Evolutionary conservation across 2,888 invertebrate species (phyloP).

Genomic region (Melitaea athalia): DNA sequence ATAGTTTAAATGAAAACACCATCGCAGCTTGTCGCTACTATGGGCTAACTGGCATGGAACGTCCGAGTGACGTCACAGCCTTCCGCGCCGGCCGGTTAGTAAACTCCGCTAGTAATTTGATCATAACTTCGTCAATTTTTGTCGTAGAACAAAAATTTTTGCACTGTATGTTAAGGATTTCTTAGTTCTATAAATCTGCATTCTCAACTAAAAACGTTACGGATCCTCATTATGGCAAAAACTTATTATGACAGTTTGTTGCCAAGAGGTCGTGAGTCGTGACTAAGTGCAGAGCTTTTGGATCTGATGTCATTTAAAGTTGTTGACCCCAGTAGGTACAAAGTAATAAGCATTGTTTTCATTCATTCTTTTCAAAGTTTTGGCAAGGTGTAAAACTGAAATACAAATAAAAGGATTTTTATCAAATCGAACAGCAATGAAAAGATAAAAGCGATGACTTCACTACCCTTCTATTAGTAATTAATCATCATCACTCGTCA

Average conservation of each 20-base stretch:
- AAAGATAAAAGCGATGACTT: constrained; percentile 36
- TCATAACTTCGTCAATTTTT: no score
- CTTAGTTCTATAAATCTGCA: no score
- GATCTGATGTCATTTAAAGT: constrained; percentile 57
- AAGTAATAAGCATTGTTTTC: constrained; percentile 35
- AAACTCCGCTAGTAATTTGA: no score
- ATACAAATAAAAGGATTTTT: background rate
- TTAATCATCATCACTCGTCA: background rate
- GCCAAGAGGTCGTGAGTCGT: constrained; percentile 41
- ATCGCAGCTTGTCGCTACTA: no score
- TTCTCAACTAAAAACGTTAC: no score
- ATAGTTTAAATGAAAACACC: no score
- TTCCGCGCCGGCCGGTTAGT: no score
- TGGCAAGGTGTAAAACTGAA: constrained; percentile 1
- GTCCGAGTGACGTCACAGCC: no score
- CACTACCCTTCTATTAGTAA: constrained; percentile 24
- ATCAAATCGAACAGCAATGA: background rate
- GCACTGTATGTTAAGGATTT: no score
- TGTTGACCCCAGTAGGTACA: constrained; percentile 51
- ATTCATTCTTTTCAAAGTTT: constrained; percentile 25
- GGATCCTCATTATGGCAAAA: constrained; percentile 21
- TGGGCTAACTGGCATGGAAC: no score
- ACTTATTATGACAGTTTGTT: constrained; percentile 33
- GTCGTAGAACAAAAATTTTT: no score
- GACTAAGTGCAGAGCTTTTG: constrained; percentile 48